A percentile compares a stretch with the other conserved stretches of the same genome.
Conservation (phyloP, 2,113 vertebrate genomes). For the Leptobrachium leishanense region DNA sequence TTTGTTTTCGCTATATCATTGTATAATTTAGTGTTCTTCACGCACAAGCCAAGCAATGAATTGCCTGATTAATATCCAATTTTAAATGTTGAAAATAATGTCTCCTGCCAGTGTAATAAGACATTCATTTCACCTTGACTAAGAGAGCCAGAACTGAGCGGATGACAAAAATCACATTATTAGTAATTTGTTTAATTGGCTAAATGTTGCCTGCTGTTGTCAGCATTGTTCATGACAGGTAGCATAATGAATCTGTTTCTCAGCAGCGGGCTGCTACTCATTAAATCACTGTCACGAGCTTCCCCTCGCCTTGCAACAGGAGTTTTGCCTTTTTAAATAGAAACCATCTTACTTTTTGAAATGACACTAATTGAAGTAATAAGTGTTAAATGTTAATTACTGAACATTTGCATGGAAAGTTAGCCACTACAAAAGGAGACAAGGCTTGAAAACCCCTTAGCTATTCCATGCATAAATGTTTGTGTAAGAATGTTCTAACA, state of each 20-base stretch:
- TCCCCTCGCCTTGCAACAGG: conserved; percentile 17
- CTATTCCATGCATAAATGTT: too few species aligned
- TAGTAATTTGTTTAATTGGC: conserved; percentile 43
- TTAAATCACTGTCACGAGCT: conserved; percentile 32
- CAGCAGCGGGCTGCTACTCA: conserved; percentile 12
- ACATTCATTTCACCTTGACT: conserved; percentile 9
- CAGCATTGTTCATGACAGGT: conserved; percentile 40
- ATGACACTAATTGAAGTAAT: conserved; percentile 36
- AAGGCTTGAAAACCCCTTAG: too few species aligned
- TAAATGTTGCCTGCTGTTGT: conserved; percentile 36
- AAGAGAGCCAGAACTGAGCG: background rate
- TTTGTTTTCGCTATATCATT: too few species aligned
- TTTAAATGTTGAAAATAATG: conserved; percentile 1
- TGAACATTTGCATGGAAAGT: background rate
- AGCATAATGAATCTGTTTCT: conserved; percentile 43
- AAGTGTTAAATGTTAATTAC: conserved; percentile 28
- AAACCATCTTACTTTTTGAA: conserved; percentile 23
- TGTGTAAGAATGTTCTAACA: too few species aligned
- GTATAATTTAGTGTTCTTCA: too few species aligned
- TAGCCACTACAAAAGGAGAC: background rate
- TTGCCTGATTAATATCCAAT: too few species aligned
- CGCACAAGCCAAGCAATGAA: too few species aligned
- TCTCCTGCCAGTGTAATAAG: conserved; percentile 8
- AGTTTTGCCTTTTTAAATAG: conserved; percentile 20
- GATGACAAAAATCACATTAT: conserved; percentile 25